A percentile compares a stretch with the other conserved stretches of the same genome.
Evolutionary conservation across 2,797 vertebrate species (phyloP).

Genomic region (Spinibarbus caldwelli): DNA sequence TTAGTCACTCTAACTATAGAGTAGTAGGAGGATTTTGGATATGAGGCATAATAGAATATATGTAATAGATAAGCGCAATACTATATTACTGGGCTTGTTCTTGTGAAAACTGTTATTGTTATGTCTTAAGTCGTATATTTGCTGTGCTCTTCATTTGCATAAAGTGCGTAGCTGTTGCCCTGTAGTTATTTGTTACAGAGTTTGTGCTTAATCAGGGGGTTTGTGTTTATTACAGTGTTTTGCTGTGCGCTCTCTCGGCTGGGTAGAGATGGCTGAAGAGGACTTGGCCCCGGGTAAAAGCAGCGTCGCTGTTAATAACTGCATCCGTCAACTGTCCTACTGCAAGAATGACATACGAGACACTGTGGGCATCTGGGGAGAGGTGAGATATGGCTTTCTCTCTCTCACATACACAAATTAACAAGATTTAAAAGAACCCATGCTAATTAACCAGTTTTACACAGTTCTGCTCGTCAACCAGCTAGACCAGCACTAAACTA

Average conservation of each 20-base stretch:
- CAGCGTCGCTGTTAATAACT: slow-evolving; percentile 97
- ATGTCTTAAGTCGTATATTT: not conserved
- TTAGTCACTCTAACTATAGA: not conserved
- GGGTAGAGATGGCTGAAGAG: slow-evolving; percentile 98
- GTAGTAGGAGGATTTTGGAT: not conserved
- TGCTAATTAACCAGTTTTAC: not conserved
- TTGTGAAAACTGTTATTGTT: not conserved
- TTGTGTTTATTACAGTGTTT: slow-evolving; percentile 82
- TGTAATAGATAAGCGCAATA: no score
- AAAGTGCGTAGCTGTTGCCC: not conserved
- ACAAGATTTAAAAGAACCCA: not conserved
- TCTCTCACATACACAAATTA: not conserved
- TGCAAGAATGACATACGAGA: slow-evolving; percentile 98
- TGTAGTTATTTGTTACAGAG: not conserved
- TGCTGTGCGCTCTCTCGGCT: slow-evolving; percentile 94
- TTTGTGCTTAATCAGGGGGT: slow-evolving; percentile 13
- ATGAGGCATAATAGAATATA: not conserved
- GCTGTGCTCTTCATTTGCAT: not conserved
- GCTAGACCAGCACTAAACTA: not conserved
- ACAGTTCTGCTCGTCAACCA: not conserved
- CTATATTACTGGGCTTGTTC: not conserved
- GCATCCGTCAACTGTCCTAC: slow-evolving; percentile 97
- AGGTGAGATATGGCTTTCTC: slow-evolving; percentile 76
- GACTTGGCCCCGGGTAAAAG: slow-evolving; percentile 97
- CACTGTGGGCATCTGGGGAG: slow-evolving; percentile 97